Base-by-base conservation (phyloP, 2,888 invertebrate species). In the Nymphalis urticae region DNA sequence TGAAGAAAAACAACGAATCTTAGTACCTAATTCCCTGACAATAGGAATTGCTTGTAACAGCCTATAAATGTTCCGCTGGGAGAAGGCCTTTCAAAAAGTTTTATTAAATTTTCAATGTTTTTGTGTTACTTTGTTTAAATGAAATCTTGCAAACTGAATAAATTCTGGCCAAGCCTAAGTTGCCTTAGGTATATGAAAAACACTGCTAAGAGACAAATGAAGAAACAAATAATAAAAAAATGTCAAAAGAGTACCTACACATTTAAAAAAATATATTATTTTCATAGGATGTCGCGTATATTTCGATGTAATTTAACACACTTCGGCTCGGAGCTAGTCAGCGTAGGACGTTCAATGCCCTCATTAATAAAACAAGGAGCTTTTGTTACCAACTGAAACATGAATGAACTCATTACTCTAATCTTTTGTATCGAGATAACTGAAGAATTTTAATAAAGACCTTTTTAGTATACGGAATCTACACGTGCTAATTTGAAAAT, bases 341-440 rank as follows among this genome's bases (percentile, higher is more conserved):
- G 47, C 48, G 36, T 19, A 32, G 60, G 53, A 61, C 60, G 66
- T 66, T 66, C 66, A 66, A 66, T 66, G 47, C 27, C 53, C 53
- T 66, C 60, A 61, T 61, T 66, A 66, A 61, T 61, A 51, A 47
- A 47, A 32, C 60, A 60, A 66, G 65, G 48, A 19, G 8, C 60
- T 47, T 61, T 66, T 66, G 66, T 66, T 56, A 36, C 56, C n/a
- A n/a, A 48, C 47, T 66, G 60, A 32, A 60, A 66, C 59, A 60
- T 48, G 66, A 61, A 61, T 66, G 51, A 53, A 27, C 53, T 66
- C 51, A 27, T 60, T 53, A 66, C 24, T 36, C 32, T 16, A 36
- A 10, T 4, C 59, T 19, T 27, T 51, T 54, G 51, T 53, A 53
- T 24, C 21, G 24, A 16, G 53, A 27, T 24, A 16, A 24, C 53